Conservation (phyloP, 2,113 vertebrate genomes). For the Gymnobelideus leadbeateri region DNA sequence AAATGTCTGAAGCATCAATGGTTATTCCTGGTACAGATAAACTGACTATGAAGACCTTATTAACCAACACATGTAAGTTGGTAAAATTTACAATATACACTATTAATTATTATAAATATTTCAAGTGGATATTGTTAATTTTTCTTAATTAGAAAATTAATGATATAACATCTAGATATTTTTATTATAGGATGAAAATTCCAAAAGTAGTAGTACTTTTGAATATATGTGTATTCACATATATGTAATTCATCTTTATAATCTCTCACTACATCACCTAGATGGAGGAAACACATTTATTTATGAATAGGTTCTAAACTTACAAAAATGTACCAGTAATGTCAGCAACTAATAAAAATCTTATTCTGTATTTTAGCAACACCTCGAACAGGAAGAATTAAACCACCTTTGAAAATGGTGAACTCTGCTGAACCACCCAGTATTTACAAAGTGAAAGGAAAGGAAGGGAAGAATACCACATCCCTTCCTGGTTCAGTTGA, state of each 20-base stretch:
- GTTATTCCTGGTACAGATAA: constrained; percentile 82
- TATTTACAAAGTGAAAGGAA: constrained; percentile 20
- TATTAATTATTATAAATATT: constrained; percentile 26
- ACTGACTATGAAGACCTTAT: constrained; percentile 77
- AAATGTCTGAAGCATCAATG: constrained; percentile 91
- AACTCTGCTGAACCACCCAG: constrained; percentile 80
- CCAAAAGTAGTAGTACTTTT: neutral
- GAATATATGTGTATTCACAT: neutral
- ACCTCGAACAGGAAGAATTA: constrained; percentile 82
- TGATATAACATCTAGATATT: neutral
- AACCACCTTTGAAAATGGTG: constrained; percentile 87
- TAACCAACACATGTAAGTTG: constrained; percentile 81
- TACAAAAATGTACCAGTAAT: neutral
- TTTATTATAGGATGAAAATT: neutral
- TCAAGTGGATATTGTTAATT: neutral
- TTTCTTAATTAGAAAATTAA: neutral
- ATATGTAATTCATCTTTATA: neutral
- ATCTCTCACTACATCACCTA: neutral
- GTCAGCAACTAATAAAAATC: neutral
- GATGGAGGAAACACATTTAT: neutral
- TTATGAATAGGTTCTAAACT: neutral
- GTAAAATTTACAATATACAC: constrained; percentile 8
- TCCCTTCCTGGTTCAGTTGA: constrained; percentile 42
- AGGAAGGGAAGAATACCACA: constrained; percentile 43
- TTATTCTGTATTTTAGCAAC: constrained; percentile 79